Evolutionary conservation across 92 coral and sea anemone species (phyloP).

Genomic region (Palythoa heliodiscus): DNA sequence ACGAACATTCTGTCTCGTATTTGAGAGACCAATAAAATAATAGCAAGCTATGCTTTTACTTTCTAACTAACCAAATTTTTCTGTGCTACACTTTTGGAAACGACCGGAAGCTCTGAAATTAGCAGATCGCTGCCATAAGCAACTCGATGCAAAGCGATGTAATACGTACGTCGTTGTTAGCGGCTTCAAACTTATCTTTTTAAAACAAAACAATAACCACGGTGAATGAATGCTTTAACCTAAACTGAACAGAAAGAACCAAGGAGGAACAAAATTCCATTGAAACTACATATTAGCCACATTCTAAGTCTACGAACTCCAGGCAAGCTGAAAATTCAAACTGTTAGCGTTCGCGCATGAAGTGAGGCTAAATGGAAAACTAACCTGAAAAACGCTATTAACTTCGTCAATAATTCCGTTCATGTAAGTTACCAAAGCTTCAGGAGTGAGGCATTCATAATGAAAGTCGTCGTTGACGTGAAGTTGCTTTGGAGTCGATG

Average conservation of each 20-base stretch:
- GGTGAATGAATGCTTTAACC: background rate
- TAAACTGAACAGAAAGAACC: background rate
- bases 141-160: background rate
- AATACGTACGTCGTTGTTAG: background rate
- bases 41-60: background rate
- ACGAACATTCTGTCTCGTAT: background rate
- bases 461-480: conserved; percentile 95
- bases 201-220: background rate
- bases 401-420: conserved; percentile 98
- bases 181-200: conserved; percentile 5
- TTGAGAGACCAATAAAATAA: background rate
- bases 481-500: conserved; percentile 87
- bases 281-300: background rate
- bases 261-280: background rate
- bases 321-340: background rate
- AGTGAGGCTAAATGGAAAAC: background rate
- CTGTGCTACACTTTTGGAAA: background rate
- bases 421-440: conserved; percentile 95
- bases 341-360: no score
- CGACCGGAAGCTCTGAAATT: conserved; percentile 36
- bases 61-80: background rate
- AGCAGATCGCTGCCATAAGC: conserved; percentile 29
- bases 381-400: conserved; percentile 95
- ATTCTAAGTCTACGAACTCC: background rate
- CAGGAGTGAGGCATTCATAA: conserved; percentile 96